Evolutionary conservation across 1,140 invertebrate species (phyloP), one percentile per base, ranked within the genome.

Genomic region (Xylocopa sonorina): DNA sequence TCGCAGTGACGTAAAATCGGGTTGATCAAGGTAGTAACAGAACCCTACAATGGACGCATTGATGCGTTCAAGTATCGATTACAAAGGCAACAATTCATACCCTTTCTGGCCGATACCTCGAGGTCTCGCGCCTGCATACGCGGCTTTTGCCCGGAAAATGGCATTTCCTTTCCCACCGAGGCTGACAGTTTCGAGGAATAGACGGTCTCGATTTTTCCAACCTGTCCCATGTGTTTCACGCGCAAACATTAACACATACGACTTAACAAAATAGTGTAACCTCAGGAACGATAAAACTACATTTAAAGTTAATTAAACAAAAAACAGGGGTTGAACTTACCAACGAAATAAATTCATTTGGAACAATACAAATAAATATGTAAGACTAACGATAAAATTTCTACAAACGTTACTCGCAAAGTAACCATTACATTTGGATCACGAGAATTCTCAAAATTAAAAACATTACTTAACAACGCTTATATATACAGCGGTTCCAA

Each of bases 1-100:
- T 48, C 64, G 32, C 12, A 46, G 64, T 38, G 29, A 41, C 62
- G n/a, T 58, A 38, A 43, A 48, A 38, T 55, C 43, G 48, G 27
- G 51, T 67, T n/a, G 60, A 79, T 81, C 71, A 50, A 83, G 80
- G 50, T 43, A 57, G 71, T 57, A 76, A 69, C 24, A 46, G 76
- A 48, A 21, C n/a, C 27, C 38, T 62, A 92, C 89, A 92, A 87
- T 87, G 83, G 81, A 32, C 78, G 84, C 89, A 89, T 91, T 91
- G 83, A 89, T 81, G 32, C 78, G 7, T 43, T 18, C 58, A 68
- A 41, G 62, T 90, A 89, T 92, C 88, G 75, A 82, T 92, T 90
- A 89, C 90, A 87, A 87, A 84, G 88, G 60, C 84, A 91, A 91
- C 88, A 91, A 69, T 74, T 76, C 55, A 67, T 48, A 27, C 64